Percentiles rank a stretch among this genome's conserved stretches.
Evolutionary conservation across 2,888 invertebrate species (phyloP).

Genomic region (Rhorus exstirpatorius): DNA sequence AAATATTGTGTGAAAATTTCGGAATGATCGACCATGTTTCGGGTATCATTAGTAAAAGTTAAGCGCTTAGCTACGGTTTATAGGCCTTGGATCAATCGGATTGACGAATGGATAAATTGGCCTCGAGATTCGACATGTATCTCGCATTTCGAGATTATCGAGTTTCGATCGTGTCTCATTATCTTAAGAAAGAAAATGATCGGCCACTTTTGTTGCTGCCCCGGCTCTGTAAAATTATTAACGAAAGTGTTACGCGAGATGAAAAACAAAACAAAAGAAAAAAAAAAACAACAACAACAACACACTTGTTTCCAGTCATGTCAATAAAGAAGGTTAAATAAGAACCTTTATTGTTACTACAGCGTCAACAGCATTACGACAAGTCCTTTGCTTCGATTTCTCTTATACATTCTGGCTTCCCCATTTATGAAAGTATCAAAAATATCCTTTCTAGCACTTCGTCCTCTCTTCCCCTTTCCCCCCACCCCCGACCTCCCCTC

Average conservation of each 20-base stretch:
- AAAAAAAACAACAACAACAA: conserved; percentile 28
- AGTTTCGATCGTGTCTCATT: no score
- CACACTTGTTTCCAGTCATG: conserved; percentile 47
- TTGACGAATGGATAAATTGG: no score
- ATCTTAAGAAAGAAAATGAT: no score
- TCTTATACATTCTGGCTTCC: conserved; percentile 81
- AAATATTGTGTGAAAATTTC: no score
- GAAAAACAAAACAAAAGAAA: conserved; percentile 37
- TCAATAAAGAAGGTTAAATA: conserved; percentile 79
- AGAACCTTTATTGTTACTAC: conserved; percentile 83
- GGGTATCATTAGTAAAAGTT: no score
- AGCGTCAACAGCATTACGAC: conserved; percentile 82
- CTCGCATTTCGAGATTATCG: no score
- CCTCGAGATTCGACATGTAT: no score
- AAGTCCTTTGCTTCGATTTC: conserved; percentile 80
- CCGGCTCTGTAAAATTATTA: not conserved
- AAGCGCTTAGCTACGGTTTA: no score
- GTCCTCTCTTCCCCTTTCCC: not conserved
- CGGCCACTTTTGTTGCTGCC: no score
- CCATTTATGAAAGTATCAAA: conserved; percentile 88
- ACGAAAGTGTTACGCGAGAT: not conserved
- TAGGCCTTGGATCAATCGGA: no score
- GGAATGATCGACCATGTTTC: no score
- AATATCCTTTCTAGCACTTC: conserved; percentile 87
- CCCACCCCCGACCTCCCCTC: conserved; percentile 63